Percentiles rank a stretch among this genome's conserved stretches.
Conservation (phyloP, 1,140 invertebrate genomes). For the Papilio aristodemus region DNA sequence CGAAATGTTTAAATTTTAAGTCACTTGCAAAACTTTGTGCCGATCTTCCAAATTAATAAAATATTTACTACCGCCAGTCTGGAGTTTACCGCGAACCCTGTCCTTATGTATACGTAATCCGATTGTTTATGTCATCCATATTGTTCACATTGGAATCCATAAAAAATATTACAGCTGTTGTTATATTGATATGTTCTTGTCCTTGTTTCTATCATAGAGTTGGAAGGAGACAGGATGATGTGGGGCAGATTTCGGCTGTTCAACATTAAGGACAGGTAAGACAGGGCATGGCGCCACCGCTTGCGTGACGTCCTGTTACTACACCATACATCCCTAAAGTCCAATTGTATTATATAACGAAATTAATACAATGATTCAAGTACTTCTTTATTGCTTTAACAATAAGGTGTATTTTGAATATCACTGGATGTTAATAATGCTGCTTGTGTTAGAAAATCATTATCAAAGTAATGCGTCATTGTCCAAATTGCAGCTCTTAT, state of each 20-base stretch:
- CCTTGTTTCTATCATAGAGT: slow-evolving; percentile 38
- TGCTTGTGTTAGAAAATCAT: slow-evolving; percentile 43
- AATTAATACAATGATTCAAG: slow-evolving; percentile 2
- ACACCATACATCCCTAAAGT: slow-evolving; percentile 40
- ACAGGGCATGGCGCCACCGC: slow-evolving; percentile 49
- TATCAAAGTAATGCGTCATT: slow-evolving; percentile 65
- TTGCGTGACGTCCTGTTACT: slow-evolving; percentile 55
- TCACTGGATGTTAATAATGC: background rate
- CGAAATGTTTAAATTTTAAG: slow-evolving; percentile 6
- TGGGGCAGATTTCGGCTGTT: slow-evolving; percentile 55
- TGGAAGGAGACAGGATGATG: slow-evolving; percentile 45
- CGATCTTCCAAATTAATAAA: background rate
- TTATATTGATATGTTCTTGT: slow-evolving; percentile 50
- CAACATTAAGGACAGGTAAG: slow-evolving; percentile 58
- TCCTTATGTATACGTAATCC: slow-evolving; percentile 18
- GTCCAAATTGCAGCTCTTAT: slow-evolving; percentile 51
- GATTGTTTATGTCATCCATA: slow-evolving; percentile 51
- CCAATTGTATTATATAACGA: slow-evolving; percentile 22
- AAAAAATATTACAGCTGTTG: slow-evolving; percentile 55
- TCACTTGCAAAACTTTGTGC: background rate
- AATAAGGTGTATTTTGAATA: slow-evolving; percentile 33
- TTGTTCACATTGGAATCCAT: slow-evolving; percentile 60
- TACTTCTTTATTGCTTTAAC: slow-evolving; percentile 32
- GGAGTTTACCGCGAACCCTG: slow-evolving; percentile 23
- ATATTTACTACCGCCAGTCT: background rate